phyloP scores from a whole-genome alignment of 2,888 invertebrate genomes.

The Mimumesa dahlbomi region DNA sequence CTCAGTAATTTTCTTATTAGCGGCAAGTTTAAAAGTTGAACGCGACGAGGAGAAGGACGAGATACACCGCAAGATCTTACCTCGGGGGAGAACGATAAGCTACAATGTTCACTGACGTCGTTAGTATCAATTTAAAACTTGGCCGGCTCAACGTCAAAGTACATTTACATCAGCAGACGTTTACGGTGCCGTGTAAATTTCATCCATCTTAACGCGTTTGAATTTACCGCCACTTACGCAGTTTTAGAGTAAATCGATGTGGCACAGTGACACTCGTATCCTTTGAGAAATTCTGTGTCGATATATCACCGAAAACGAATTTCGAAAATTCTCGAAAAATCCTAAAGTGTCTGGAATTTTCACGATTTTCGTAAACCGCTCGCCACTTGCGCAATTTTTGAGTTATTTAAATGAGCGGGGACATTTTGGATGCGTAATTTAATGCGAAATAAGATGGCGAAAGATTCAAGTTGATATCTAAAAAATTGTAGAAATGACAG shows the following conservation, averaged over 20 bases:
- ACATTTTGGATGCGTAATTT: too few species aligned
- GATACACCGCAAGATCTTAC: background rate
- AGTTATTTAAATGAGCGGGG: too few species aligned
- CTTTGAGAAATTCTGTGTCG: background rate
- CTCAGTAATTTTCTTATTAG: conserved; percentile 8
- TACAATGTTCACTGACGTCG: conserved; percentile 18
- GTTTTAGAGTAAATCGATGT: background rate
- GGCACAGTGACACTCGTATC: background rate
- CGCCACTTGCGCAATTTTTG: too few species aligned
- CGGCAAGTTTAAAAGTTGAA: background rate
- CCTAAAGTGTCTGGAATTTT: too few species aligned
- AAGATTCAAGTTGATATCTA: too few species aligned
- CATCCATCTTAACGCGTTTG: conserved; percentile 23
- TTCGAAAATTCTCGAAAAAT: too few species aligned
- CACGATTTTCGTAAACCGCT: too few species aligned
- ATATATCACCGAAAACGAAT: too few species aligned
- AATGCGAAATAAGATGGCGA: too few species aligned
- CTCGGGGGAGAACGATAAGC: conserved; percentile 9
- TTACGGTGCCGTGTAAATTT: conserved; percentile 18
- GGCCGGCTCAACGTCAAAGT: conserved; percentile 3
- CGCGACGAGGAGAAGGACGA: background rate
- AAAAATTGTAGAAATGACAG: too few species aligned
- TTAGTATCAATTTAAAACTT: conserved; percentile 39
- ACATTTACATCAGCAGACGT: conserved; percentile 17
- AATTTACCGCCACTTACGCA: conserved; percentile 18